phyloP scores from a whole-genome alignment of 1,140 invertebrate genomes.

The Potamilus streckersoni region DNA sequence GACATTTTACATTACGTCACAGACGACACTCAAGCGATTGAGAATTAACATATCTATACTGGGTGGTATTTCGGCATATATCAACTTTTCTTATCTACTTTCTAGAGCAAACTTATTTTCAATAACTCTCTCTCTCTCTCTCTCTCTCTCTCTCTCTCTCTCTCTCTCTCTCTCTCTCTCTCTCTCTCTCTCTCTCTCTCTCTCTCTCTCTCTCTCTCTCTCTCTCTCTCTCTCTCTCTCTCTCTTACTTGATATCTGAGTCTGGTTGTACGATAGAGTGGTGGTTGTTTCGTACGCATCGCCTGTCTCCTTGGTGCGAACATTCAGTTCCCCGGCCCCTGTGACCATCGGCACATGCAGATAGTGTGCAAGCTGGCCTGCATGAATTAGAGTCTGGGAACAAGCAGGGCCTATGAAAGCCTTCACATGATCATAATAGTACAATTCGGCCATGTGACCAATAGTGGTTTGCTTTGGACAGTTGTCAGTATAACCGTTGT shows the following conservation, averaged over 20 bases:
- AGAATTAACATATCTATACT: too few species aligned
- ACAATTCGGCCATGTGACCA: conserved; percentile 18
- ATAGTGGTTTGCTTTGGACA: conserved; percentile 25
- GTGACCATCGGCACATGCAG: conserved; percentile 22
- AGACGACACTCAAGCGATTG: too few species aligned
- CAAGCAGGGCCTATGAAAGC: conserved; percentile 23
- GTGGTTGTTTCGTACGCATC: conserved; percentile 23
- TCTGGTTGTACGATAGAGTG: conserved; percentile 20
- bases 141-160: conserved; percentile 1
- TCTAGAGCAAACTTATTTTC: too few species aligned
- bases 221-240: too few species aligned
- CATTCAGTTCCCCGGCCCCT: conserved; percentile 16
- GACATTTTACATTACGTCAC: too few species aligned
- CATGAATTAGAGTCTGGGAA: conserved; percentile 14
- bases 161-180: too few species aligned
- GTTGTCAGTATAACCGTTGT: conserved; percentile 10
- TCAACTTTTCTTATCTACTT: too few species aligned
- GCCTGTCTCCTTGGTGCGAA: conserved; percentile 1
- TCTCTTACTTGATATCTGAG: conserved; percentile 24
- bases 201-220: too few species aligned
- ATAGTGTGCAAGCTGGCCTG: conserved; percentile 14
- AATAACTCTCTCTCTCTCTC: too few species aligned
- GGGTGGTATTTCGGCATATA: too few species aligned
- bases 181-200: too few species aligned
- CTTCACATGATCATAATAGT: conserved; percentile 10